Conservation (phyloP, 2,113 vertebrate species). For the Cephalopholis sonnerati region DNA sequence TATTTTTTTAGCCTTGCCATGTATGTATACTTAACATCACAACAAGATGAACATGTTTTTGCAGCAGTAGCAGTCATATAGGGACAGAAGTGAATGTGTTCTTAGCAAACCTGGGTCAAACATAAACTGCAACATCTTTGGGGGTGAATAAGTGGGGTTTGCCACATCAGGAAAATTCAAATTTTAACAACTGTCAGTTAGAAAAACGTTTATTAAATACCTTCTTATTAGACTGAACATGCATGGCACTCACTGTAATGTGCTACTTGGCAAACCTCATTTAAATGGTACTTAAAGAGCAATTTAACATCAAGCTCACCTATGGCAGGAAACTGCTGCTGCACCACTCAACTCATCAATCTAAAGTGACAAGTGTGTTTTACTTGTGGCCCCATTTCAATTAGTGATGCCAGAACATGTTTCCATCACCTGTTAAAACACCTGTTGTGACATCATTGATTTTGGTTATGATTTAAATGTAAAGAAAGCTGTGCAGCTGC, state of each 20-base stretch:
- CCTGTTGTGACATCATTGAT: conserved; percentile 11
- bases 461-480: not conserved
- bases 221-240: not conserved
- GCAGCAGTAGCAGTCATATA: conserved; percentile 48
- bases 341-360: conserved; percentile 10
- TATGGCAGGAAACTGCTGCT: conserved; percentile 14
- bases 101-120: conserved; percentile 46
- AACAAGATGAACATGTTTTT: conserved; percentile 16
- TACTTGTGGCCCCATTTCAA: conserved; percentile 2
- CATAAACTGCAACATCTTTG: not conserved
- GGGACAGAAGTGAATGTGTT: conserved; percentile 71
- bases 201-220: conserved; percentile 10
- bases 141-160: not conserved
- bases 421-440: conserved; percentile 17
- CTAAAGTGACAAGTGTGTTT: conserved; percentile 12
- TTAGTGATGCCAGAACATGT: conserved; percentile 30
- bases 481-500: not conserved
- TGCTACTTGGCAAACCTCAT: not conserved
- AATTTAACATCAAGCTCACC: not conserved
- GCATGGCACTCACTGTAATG: not conserved
- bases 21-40: conserved; percentile 29
- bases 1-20: conserved; percentile 48
- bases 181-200: conserved; percentile 3
- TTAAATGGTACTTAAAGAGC: not conserved
- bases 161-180: not conserved